Base-by-base conservation (phyloP, 2,113 vertebrate genomes). In the Syrmaticus mikado region DNA sequence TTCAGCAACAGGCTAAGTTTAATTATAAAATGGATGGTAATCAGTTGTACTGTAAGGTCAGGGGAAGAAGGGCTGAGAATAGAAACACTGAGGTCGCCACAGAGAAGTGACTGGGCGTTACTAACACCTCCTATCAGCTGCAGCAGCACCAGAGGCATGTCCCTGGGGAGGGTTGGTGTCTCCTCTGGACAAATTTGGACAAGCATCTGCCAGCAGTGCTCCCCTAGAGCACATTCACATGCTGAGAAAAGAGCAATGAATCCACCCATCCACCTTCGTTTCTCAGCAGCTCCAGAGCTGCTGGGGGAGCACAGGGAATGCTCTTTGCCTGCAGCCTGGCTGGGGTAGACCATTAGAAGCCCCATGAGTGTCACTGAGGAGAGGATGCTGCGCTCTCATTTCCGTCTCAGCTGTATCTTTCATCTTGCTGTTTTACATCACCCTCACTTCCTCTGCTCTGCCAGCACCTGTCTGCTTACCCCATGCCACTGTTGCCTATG, bases 151-250 rank as follows among this genome's bases (percentile, higher is more conserved):
- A 16, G 68, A 1, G 45, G 36, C n/a, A 45, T 50, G 16, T 18
- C 66, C n/a, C 40, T 4, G 48, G 48, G 41, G 30, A 53, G n/a
- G n/a, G 17, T 71, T 10, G 27, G 12, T 9, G 3, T n/a, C 40
- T 75, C 41, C 68, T 14, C 68, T 32, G 58, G n/a, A 27, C 27
- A 58, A n/a, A 24, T 40, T 36, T 61, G 18, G 32, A 52, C 24
- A 46, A 67, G 61, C 58, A 75, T 27, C 52, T n/a, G 6, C 10
- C 73, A 32, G 76, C 74, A 89, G 36, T 11, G 57, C 74, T 83
- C 13, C 21, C 52, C 5, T 1, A 21, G 57, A 25, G 55, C 18
- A 5, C 0, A 0, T 27, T 83, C 55, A 0, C 9, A 46, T 48
- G 48, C 80, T 48, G 40, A 34, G 84, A 53, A 38, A 41, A 45